Base-by-base conservation (phyloP, 2,113 vertebrate genomes). In the Ancistrus triradiatus region DNA sequence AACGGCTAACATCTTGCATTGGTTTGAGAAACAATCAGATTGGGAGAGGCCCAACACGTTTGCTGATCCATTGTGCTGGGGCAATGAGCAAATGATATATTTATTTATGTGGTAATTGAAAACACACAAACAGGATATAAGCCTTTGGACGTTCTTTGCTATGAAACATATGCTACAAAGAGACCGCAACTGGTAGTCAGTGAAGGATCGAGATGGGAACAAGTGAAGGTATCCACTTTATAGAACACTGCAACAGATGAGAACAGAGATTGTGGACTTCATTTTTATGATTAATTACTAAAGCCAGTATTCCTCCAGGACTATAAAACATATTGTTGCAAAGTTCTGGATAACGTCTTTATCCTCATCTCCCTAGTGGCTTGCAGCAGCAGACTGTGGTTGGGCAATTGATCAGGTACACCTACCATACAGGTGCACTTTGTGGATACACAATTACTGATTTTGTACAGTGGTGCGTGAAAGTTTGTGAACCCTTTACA, bases 91-190 rank as follows among this genome's bases (percentile, higher is more conserved):
- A 48, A 75, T 65, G 53, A 65, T 68, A 68, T 70, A 65, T 78
- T 69, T 73, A 66, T 76, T 74, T 70, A 70, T 75, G 68, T 71
- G 59, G 35, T 40, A 70, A 74, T 74, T 59, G 42, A 58, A 77
- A 77, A 69, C 74, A 79, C 66, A 60, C 70, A 69, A 61, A 75
- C 67, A 68, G 74, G 72, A 73, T 69, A 66, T 73, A 72, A 58
- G 63, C 44, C 76, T 70, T 72, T 24, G 35, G 70, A 73, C 63
- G 63, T 31, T 7, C 53, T 69, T 67, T 73, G 33, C 59, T 19
- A 21, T 27, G 8, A 61, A 72, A 76, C 69, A 74, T 72, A 64
- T 76, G 70, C 35, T 63, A 43, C 37, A 71, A 71, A 68, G 59
- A 31, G 55, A 73, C 61, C 61, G 60, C 68, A 71, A 57, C 43